Evolutionary conservation across 2,113 vertebrate species (phyloP), one percentile per base, ranked within the genome.

Genomic region (Tricholaema leucomelas): DNA sequence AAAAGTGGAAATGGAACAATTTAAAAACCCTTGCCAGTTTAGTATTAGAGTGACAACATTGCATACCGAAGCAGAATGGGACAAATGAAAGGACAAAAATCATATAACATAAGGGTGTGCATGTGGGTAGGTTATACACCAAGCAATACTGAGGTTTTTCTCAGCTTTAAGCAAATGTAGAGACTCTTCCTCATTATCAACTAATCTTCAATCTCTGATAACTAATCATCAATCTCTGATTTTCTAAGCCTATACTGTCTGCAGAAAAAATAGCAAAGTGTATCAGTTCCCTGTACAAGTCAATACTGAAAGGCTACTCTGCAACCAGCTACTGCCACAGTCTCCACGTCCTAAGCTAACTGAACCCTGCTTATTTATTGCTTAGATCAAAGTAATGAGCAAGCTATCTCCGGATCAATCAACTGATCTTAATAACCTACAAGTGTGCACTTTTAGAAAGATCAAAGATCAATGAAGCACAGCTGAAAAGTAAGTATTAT

Each of bases 1-100:
- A 98, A 91, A 94, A 97, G 96, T 96, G 96, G 91, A 96, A 97
- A 97, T 97, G 97, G 92, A 97, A 97, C 50, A n/a, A 97, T 92
- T 95, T 94, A 94, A 97, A 96, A 96, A 93, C 75, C 91, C 93
- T 97, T 97, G 97, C 96, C 96, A 96, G 96, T 97, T 98, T 97
- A 97, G 97, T 92, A 95, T 96, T 96, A 94, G 6, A 96, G 91
- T 95, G 95, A 96, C 75, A 95, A 96, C 88, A 97, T 21, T 79
- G 77, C 84, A 94, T 52, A 93, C 80, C 56, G 93, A 96, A 97
- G 92, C 80, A 96, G 96, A 96, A 97, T 38, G 93, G 86, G 84
- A 96, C 79, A 91, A 81, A 59, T 88, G 66, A 35, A 35, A 3
- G 65, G 87, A 74, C 88, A 59, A 40, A 42, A 24, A 78, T 40